Percentiles rank a stretch among this genome's conserved stretches.
Evolutionary conservation across 2,797 vertebrate species (phyloP).

Genomic region (Onychomys leucogaster): DNA sequence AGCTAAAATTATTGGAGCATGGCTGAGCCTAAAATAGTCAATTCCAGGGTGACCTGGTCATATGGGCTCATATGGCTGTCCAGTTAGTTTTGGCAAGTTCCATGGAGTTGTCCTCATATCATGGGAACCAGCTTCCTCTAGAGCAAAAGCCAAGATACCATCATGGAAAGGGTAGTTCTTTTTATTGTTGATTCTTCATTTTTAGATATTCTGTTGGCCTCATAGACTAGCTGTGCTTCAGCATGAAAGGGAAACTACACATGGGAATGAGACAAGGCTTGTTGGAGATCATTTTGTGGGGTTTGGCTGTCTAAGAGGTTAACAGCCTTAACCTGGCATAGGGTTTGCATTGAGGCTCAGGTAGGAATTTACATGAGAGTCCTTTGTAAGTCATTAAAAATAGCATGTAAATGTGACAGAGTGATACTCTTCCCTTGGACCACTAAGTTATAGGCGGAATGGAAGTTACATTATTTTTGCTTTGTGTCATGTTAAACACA

Average conservation of each 20-base stretch:
- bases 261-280: neutral
- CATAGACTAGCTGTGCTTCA: neutral
- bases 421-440: neutral
- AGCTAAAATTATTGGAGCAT: neutral
- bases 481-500: neutral
- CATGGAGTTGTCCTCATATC: neutral
- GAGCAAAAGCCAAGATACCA: neutral
- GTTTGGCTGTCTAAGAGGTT: neutral
- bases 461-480: neutral
- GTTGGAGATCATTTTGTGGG: neutral
- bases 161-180: neutral
- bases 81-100: neutral
- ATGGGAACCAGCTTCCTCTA: neutral
- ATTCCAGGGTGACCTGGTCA: neutral
- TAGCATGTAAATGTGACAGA: neutral
- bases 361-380: conserved; percentile 5
- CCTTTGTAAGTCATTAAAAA: neutral
- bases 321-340: neutral
- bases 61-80: neutral
- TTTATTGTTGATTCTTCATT: neutral
- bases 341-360: neutral
- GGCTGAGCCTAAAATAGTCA: neutral
- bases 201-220: neutral
- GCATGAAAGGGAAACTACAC: neutral
- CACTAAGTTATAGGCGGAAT: neutral